Conservation (phyloP, 2,113 vertebrate genomes). For the Planiliza haematocheilus region DNA sequence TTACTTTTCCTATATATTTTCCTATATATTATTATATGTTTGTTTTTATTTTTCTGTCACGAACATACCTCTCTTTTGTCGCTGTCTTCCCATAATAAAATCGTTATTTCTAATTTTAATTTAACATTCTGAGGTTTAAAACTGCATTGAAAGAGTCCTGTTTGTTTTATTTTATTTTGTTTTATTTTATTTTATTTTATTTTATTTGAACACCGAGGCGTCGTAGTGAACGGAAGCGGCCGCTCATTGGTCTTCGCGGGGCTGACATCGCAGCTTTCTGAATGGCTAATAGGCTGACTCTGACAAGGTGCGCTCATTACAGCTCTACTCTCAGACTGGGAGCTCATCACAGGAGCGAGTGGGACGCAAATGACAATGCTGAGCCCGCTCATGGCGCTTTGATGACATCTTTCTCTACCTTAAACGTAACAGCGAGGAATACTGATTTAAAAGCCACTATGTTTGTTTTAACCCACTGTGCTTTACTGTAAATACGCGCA, state of each 20-base stretch:
- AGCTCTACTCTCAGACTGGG: constrained; percentile 58
- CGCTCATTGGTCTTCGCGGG: constrained; percentile 31
- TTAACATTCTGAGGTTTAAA: background rate
- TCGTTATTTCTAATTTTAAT: background rate
- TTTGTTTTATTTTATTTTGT: background rate
- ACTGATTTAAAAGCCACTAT: too few species aligned
- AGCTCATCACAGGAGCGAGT: constrained; percentile 38
- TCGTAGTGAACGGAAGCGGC: background rate
- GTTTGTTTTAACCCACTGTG: background rate
- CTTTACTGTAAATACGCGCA: constrained; percentile 11
- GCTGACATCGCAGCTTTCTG: constrained; percentile 57
- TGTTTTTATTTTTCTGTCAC: too few species aligned
- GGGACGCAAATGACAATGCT: constrained; percentile 44
- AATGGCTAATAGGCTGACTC: constrained; percentile 67
- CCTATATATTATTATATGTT: too few species aligned
- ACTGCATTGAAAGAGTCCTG: background rate
- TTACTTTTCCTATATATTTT: too few species aligned
- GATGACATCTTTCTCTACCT: constrained; percentile 9
- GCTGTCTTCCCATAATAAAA: background rate
- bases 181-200: background rate
- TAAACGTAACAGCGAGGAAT: constrained; percentile 39
- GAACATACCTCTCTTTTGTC: background rate
- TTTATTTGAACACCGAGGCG: background rate
- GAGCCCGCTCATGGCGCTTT: constrained; percentile 32
- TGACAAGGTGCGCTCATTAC: constrained; percentile 84